These are phyloP conservation scores for Oryzias melastigma DNA, from an alignment of 2,113 vertebrate genomes.

Conservation along the genomic window DNA sequence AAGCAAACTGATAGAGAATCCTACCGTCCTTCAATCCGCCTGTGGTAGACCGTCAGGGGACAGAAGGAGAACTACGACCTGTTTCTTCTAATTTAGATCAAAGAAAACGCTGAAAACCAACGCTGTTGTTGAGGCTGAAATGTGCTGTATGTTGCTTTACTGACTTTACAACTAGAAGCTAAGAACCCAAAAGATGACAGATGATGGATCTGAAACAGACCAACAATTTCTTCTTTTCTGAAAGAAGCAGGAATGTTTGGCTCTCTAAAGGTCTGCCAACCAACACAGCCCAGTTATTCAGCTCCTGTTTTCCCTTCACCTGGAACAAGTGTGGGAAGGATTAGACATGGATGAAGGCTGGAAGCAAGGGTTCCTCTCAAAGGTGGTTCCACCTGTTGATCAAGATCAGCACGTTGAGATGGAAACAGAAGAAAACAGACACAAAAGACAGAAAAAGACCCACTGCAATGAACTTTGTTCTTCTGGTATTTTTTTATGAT, in stretches of 20 bases:
- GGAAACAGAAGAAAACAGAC: not conserved
- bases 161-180: not conserved
- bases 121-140: not conserved
- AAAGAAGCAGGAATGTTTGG: conserved; percentile 21
- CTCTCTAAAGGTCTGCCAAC: conserved; percentile 33
- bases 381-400: conserved; percentile 6
- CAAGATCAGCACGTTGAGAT: not conserved
- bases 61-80: too few species aligned
- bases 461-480: too few species aligned
- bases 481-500: too few species aligned
- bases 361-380: conserved; percentile 6
- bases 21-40: too few species aligned
- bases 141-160: not conserved
- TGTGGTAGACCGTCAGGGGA: too few species aligned
- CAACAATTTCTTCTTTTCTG: conserved; percentile 17
- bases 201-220: conserved; percentile 13
- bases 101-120: too few species aligned
- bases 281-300: conserved; percentile 35
- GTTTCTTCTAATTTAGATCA: too few species aligned
- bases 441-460: too few species aligned
- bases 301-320: conserved; percentile 10
- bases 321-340: conserved; percentile 39
- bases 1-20: too few species aligned
- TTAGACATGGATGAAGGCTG: conserved; percentile 40
- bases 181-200: conserved; percentile 8